Evolutionary conservation across 2,797 vertebrate species (phyloP).

Genomic region (Macropus fuliginosus): DNA sequence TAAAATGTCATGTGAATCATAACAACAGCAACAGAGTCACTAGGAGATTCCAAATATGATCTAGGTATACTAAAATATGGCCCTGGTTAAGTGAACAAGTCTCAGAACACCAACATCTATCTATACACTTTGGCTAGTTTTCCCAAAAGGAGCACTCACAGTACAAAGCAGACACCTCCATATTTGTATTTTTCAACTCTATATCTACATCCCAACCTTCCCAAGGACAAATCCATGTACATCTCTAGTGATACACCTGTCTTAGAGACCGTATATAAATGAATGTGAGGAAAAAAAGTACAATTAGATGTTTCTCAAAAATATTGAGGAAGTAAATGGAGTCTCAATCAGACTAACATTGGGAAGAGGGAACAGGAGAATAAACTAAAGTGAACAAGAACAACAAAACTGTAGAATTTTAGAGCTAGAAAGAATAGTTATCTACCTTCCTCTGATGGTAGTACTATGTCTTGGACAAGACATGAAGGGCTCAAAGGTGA

Average conservation of each 20-base stretch:
- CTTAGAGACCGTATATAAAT: no score
- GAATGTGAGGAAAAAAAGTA: not conserved
- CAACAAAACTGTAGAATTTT: not conserved
- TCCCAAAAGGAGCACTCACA: not conserved
- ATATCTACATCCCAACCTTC: accelerated
- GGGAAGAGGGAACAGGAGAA: not conserved
- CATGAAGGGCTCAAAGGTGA: not conserved
- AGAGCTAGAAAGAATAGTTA: not conserved
- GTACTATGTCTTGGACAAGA: not conserved
- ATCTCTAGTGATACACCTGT: accelerated
- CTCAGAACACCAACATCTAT: not conserved
- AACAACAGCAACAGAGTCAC: not conserved
- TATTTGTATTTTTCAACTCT: not conserved
- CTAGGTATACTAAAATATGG: not conserved
- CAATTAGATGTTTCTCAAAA: accelerated
- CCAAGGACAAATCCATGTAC: not conserved
- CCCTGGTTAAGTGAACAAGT: not conserved
- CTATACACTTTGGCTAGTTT: not conserved
- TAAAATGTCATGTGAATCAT: not conserved
- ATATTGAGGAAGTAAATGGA: no score
- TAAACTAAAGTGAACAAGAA: not conserved
- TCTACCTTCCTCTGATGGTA: not conserved
- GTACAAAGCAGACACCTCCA: not conserved
- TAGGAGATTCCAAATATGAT: not conserved
- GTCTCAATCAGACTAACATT: accelerated